Evolutionary conservation across 2,888 invertebrate species (phyloP), one percentile per base, ranked within the genome.

Genomic region (Calameuta idolon): DNA sequence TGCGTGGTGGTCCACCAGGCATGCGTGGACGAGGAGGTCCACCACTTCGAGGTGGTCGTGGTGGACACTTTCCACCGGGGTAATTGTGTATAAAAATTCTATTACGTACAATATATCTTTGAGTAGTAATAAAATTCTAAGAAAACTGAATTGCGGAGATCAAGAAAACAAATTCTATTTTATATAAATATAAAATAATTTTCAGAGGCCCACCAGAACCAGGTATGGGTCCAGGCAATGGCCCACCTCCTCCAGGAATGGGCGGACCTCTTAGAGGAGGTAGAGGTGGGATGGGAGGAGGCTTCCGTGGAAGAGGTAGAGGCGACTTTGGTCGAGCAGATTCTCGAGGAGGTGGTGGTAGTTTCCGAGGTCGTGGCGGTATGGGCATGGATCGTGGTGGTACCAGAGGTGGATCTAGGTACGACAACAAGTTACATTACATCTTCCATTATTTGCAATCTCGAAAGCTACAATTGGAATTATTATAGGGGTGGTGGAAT

Each of bases 371-470:
- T 31, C 87, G 90, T n/a, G 90, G 90, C 37, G 84, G 86, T 34
- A 84, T 87, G 82, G 80, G 92, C 87, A 89, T 91, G 85, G 89
- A 91, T 87, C 91, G 93, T 87, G 92, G 93, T 86, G 92, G 92
- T 87, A 89, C 91, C 92, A 92, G 93, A 92, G 92, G 93, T 91
- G 92, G 92, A 89, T 87, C 90, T 83, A 85, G 88, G 88, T 88
- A 81, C 80, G 40, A 15, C 5, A 40, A 2, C 40, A 23, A 15
- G 15, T 40, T 40, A 40, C 40, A 1, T 40, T 15, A 40, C 15
- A 15, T 40, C 5, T 40, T 2, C 5, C 2, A 40, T 15, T 40
- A 40, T 40, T 40, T 40, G 1, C 1, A 15, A 40, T 15, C 15
- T 40, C 5, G 15, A 40, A 40, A 5, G 15, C 4, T 40, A 40